These are phyloP conservation scores for Trachymyrmex cornetzi DNA, from an alignment of 1,140 invertebrate genomes.

Conservation along the genomic window DNA sequence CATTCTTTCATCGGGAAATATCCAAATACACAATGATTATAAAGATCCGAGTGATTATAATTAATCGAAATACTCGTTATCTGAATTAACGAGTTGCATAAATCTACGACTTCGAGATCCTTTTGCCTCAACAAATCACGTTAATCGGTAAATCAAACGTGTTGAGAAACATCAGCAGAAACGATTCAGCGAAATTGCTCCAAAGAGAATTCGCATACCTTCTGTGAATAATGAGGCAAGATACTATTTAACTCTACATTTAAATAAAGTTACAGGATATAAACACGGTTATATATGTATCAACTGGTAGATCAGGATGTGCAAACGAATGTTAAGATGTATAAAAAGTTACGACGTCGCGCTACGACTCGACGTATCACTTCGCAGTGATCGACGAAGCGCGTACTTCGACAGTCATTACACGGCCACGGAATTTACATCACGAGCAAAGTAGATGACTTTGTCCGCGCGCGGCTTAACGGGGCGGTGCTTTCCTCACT, in stretches of 20 bases:
- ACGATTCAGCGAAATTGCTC: background rate
- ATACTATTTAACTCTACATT: background rate
- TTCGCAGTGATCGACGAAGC: conserved; percentile 45
- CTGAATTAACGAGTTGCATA: conserved; percentile 6
- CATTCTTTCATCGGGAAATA: conserved; percentile 1
- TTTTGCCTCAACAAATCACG: background rate
- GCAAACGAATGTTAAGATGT: background rate
- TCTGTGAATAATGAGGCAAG: background rate
- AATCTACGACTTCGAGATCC: background rate
- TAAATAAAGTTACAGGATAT: conserved; percentile 17
- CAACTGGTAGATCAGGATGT: conserved; percentile 17
- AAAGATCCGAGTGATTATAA: conserved; percentile 6
- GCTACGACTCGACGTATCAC: conserved; percentile 30
- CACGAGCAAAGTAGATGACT: conserved; percentile 36
- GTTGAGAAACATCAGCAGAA: background rate
- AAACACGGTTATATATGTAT: conserved; percentile 14
- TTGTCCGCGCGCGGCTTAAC: conserved; percentile 40
- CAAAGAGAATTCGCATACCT: background rate
- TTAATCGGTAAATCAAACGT: conserved; percentile 17
- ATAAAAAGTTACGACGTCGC: conserved; percentile 20
- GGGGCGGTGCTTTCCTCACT: conserved; percentile 31
- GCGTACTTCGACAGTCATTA: conserved; percentile 46
- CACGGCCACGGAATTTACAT: conserved; percentile 56
- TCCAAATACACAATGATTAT: conserved; percentile 16
- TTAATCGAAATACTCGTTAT: conserved; percentile 29